These are phyloP conservation scores for Lacanobia oleracea DNA, from an alignment of 2,888 invertebrate species.

Conservation along the genomic window DNA sequence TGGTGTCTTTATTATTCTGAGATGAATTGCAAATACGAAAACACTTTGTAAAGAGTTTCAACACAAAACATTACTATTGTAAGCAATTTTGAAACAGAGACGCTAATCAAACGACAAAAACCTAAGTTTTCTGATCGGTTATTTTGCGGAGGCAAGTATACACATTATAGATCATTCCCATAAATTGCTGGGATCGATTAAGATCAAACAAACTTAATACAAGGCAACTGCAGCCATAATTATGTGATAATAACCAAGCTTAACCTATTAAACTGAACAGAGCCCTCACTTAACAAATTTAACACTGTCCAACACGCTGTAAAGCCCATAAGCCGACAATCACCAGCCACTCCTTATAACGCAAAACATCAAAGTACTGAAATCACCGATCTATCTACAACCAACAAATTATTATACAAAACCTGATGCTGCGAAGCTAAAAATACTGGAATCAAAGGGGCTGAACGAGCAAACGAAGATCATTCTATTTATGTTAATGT, in stretches of 20 bases:
- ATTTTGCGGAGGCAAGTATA: not conserved
- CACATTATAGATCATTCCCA: not conserved
- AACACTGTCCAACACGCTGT: slow-evolving; percentile 76
- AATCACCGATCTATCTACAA: slow-evolving; percentile 79
- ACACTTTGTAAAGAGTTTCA: slow-evolving; percentile 13
- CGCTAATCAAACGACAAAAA: not conserved
- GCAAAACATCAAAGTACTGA: slow-evolving; percentile 88
- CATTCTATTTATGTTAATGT: slow-evolving; percentile 91
- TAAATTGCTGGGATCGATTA: not conserved
- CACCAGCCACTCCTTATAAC: slow-evolving; percentile 84
- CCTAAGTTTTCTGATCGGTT: not conserved
- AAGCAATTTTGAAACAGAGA: not conserved
- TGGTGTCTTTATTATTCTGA: slow-evolving; percentile 38
- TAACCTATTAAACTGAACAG: slow-evolving; percentile 65
- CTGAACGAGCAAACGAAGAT: slow-evolving; percentile 85
- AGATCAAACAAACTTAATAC: slow-evolving; percentile 32
- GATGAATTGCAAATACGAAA: slow-evolving; percentile 28
- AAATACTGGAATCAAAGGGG: slow-evolving; percentile 90
- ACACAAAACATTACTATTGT: not conserved
- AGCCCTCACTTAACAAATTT: slow-evolving; percentile 72
- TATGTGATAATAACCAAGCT: slow-evolving; percentile 60
- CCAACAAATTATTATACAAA: slow-evolving; percentile 89
- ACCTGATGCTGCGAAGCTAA: slow-evolving; percentile 85
- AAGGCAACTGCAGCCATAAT: slow-evolving; percentile 25
- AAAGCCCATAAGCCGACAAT: slow-evolving; percentile 83